Base-by-base conservation (phyloP, 2,113 vertebrate genomes). In the Microcebus lehilahytsara region DNA sequence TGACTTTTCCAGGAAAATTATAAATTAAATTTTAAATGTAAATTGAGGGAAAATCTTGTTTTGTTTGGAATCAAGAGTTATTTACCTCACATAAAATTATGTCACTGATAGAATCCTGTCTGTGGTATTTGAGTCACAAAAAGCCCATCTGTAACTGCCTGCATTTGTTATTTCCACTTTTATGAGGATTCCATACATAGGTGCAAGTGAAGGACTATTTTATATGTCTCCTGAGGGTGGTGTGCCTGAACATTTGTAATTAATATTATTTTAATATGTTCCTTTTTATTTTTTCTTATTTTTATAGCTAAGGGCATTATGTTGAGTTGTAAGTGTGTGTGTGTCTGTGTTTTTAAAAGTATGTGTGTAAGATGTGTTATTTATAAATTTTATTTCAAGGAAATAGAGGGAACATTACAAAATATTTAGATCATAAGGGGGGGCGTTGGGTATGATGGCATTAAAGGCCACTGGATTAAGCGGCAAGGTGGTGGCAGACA, bases 1-100 rank as follows among this genome's bases (percentile, higher is more conserved):
- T 86, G 94, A 94, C 85, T 93, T 97, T 97, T 94, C 93, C 77
- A 85, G 81, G 71, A 91, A 97, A 96, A 88, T 88, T 85, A 34
- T 92, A 96, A 96, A 91, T 93, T 83, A 67, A 97, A 96, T 95
- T 97, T 17, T 95, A 96, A 91, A 72, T 90, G 37, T 87, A 92
- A 95, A 85, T 89, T 53, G 56, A 91, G 32, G 81, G 91, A 87
- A 92, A n/a, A 27, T 93, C 88, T 85, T 51, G 60, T 67, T 96
- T 83, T 93, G 19, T 71, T 95, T 95, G 91, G 58, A 92, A 62
- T 90, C 51, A 71, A 53, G 83, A 75, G 30, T 71, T 88, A 34
- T 79, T 95, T 94, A 32, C 58, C 56, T 69, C 53, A 30, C 27
- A 19, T 46, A 67, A 93, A 87, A 60, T 75, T 16, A 17, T 14